phyloP scores from a whole-genome alignment of 1,140 invertebrate genomes.

The Vollenhovia emeryi region DNA sequence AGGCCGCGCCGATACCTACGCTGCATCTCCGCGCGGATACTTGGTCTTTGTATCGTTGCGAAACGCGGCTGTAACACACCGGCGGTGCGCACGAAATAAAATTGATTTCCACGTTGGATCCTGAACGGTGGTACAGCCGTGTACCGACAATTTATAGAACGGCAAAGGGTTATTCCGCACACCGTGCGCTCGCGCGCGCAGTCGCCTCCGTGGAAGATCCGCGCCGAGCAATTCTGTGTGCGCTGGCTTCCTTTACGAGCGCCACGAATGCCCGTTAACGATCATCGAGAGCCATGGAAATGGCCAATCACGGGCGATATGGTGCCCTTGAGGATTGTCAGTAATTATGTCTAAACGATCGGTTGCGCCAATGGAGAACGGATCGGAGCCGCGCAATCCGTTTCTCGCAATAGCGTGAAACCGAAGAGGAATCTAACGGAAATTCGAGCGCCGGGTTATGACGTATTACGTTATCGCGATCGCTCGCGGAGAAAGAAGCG shows the following conservation, averaged over 20 bases:
- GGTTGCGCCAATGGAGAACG: slow-evolving; percentile 59
- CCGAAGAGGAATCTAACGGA: slow-evolving; percentile 34
- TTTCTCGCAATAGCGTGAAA: slow-evolving; percentile 49
- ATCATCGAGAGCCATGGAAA: slow-evolving; percentile 70
- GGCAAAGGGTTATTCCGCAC: not conserved
- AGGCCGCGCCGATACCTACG: slow-evolving; percentile 7
- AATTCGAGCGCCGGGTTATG: slow-evolving; percentile 27
- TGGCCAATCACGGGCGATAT: slow-evolving; percentile 70
- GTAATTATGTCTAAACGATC: slow-evolving; percentile 78
- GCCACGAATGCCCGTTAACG: slow-evolving; percentile 64
- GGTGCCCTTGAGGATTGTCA: slow-evolving; percentile 68
- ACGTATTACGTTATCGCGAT: slow-evolving; percentile 70
- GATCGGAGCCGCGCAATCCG: slow-evolving; percentile 26
- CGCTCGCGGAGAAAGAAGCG: slow-evolving; percentile 43
- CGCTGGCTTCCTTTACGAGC: slow-evolving; percentile 14
- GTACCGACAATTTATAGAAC: slow-evolving; percentile 49
- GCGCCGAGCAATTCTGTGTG: slow-evolving; percentile 39
- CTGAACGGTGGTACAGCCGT: not conserved
- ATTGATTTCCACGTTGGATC: slow-evolving; percentile 47
- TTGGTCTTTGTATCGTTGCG: slow-evolving; percentile 42
- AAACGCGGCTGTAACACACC: slow-evolving; percentile 34
- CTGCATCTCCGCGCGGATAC: not conserved
- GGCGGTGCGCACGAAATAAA: slow-evolving; percentile 34
- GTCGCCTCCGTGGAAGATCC: slow-evolving; percentile 20
- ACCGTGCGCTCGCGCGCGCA: not conserved